phyloP scores from a whole-genome alignment of 2,888 invertebrate species.

The Myopa tessellatipennis region DNA sequence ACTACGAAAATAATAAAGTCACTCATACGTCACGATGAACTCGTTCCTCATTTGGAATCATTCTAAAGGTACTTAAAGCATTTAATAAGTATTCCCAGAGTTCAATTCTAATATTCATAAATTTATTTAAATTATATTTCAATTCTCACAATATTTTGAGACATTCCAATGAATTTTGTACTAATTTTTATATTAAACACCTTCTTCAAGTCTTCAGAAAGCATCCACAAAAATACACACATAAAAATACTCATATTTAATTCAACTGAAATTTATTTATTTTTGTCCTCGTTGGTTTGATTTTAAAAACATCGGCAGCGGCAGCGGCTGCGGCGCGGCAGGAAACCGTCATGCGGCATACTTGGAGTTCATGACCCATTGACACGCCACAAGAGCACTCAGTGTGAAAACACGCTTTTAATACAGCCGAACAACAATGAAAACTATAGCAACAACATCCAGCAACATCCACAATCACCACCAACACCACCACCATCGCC shows the following conservation, averaged over 20 bases:
- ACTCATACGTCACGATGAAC: slow-evolving; percentile 9
- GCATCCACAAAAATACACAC: neutral
- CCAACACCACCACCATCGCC: neutral
- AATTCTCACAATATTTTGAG: neutral
- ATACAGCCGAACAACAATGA: neutral
- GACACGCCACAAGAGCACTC: slow-evolving; percentile 8
- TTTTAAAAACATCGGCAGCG: no score
- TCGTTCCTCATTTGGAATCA: no score
- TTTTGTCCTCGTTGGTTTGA: neutral
- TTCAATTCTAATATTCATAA: no score
- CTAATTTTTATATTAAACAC: neutral
- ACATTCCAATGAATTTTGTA: neutral
- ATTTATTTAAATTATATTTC: neutral
- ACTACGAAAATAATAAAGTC: neutral
- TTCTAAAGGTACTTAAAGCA: no score
- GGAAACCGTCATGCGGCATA: neutral
- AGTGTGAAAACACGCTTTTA: neutral
- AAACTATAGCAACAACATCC: neutral
- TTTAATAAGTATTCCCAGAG: no score
- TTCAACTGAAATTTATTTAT: neutral
- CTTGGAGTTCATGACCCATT: slow-evolving; percentile 19
- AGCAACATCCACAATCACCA: no score
- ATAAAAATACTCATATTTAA: neutral
- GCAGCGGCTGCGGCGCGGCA: neutral
- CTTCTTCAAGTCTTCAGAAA: no score